Conservation (phyloP, 1,140 invertebrate genomes). For the Drosophila equinoxialis region DNA sequence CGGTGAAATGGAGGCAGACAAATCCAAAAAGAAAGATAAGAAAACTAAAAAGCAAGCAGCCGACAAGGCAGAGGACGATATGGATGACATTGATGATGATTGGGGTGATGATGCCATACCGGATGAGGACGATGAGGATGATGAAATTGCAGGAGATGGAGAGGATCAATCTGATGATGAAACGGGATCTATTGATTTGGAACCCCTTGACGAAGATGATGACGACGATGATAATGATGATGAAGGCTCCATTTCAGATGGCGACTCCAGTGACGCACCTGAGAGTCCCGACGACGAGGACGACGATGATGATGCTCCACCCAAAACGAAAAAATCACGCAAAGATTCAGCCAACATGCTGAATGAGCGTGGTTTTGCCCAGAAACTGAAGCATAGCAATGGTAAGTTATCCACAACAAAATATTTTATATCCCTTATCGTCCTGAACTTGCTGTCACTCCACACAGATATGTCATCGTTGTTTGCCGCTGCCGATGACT, state of each 20-base stretch:
- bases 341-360: conserved; percentile 25
- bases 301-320: conserved; percentile 48
- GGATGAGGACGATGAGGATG: conserved; percentile 78
- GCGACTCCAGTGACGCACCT: conserved; percentile 51
- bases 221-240: conserved; percentile 69
- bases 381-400: conserved; percentile 75
- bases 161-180: conserved; percentile 72
- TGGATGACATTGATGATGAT: conserved; percentile 75
- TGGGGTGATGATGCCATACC: conserved; percentile 75
- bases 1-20: conserved; percentile 58
- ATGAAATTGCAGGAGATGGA: conserved; percentile 66
- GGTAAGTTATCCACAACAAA: conserved; percentile 36
- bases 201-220: conserved; percentile 60
- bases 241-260: conserved; percentile 54
- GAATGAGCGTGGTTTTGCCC: conserved; percentile 63
- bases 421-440: neutral
- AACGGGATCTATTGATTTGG: conserved; percentile 66
- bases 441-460: conserved; percentile 8
- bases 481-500: conserved; percentile 90
- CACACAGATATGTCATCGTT: conserved; percentile 84
- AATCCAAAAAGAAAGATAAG: conserved; percentile 79
- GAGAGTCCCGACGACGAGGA: conserved; percentile 61
- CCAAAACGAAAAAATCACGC: conserved; percentile 83
- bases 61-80: conserved; percentile 70
- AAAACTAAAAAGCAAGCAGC: conserved; percentile 60